Evolutionary conservation across 2,113 vertebrate genomes (phyloP).

Genomic region (Cathartes aura): DNA sequence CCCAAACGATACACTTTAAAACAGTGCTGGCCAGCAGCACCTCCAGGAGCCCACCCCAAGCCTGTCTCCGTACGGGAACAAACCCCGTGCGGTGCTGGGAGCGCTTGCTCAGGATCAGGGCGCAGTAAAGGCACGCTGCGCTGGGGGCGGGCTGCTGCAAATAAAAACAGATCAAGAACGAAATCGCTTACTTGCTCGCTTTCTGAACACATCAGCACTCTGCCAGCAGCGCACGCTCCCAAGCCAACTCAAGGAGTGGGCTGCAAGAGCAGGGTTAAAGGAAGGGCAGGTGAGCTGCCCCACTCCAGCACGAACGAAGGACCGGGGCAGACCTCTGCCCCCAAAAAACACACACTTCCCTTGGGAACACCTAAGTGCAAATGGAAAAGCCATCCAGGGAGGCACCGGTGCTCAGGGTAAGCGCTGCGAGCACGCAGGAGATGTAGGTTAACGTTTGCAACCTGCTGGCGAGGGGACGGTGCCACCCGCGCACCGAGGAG

Average conservation of each 20-base stretch:
- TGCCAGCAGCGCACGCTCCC: not conserved
- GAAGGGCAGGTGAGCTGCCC: not conserved
- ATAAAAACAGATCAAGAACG: not conserved
- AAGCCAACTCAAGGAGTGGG: not conserved
- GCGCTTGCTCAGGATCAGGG: not conserved
- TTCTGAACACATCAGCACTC: not conserved
- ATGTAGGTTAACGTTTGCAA: too few species aligned
- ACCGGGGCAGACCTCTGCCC: not conserved
- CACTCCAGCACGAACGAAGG: not conserved
- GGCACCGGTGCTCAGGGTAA: not conserved
- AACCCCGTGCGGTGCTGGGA: not conserved
- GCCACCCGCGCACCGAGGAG: not conserved
- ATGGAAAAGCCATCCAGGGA: not conserved
- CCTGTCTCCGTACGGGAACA: accelerated
- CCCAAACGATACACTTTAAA: not conserved
- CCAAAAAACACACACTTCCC: not conserved
- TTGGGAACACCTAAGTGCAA: not conserved
- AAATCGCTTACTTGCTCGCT: not conserved
- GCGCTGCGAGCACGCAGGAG: accelerated
- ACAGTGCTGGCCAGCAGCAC: not conserved
- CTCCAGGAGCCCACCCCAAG: not conserved
- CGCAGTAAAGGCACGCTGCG: accelerated
- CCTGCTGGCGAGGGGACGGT: not conserved
- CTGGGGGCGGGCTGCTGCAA: not conserved
- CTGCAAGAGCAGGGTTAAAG: not conserved